Base-by-base conservation (phyloP, 2,797 vertebrate genomes). In the Hoplostethus mediterraneus region DNA sequence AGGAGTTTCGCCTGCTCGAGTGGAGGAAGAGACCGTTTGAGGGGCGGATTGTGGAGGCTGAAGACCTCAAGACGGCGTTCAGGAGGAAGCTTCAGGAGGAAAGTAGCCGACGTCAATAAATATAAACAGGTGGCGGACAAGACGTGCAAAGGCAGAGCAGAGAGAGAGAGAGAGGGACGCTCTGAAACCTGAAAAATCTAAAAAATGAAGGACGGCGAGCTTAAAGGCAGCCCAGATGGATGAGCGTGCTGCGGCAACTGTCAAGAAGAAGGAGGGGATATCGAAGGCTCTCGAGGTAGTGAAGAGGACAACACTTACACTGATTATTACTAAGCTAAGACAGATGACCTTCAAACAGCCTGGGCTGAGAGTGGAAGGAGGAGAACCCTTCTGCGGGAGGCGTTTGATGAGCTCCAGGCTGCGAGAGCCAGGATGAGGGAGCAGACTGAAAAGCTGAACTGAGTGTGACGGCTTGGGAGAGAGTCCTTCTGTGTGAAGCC, bases 1-100 rank as follows among this genome's bases (percentile, higher is more conserved):
- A 82, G 84, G 84, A 84, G 57, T 40, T 78, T 65, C 54, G 8
- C 33, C 33, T 8, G 70, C 63, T 59, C 60, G 60, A 67, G 65
- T 65, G 68, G 56, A 70, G 44, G 60, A 61, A n/a, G 59, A 69
- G 77, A 56, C 10, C 73, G 70, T 74, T 71, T 53, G 73, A 63
- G 40, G 54, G 72, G 61, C 7, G 73, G 68, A 66, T 68, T 67
- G 51, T 25, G 71, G 71, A 84, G 71, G 75, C 33, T 66, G 70
- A 49, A 63, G 40, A 60, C 71, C 71, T 78, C 51, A 13, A 77
- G 51, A 53, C 71, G 48, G 67, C 71, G 57, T 74, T 67, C n/a
- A n/a, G n/a, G n/a, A 14, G 36, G 36, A 16, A 75, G 62, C 57
- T 47, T 51, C 64, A n/a, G 63, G 60, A 72, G 75, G 65, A 28